Conservation (phyloP, 2,113 vertebrate genomes). For the Piaya cayana region DNA sequence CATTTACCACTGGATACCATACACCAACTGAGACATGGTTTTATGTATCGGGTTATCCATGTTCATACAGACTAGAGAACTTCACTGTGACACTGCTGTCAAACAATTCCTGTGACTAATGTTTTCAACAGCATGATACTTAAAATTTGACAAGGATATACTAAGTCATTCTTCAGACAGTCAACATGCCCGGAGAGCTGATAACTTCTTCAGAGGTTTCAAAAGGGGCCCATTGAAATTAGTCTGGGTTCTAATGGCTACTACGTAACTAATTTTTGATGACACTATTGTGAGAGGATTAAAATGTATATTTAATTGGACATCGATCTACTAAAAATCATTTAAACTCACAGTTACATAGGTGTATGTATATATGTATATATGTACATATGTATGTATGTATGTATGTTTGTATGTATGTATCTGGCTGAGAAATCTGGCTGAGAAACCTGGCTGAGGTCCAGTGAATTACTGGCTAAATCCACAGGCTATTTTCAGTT, state of each 20-base stretch:
- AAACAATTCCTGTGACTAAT: slow-evolving; percentile 73
- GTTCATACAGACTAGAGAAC: slow-evolving; percentile 47
- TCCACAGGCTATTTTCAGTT: slow-evolving; percentile 49
- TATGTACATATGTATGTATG: too few species aligned
- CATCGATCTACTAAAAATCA: slow-evolving; percentile 38
- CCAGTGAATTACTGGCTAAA: slow-evolving; percentile 18
- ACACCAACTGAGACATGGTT: slow-evolving; percentile 4
- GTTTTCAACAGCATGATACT: slow-evolving; percentile 77
- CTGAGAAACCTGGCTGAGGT: slow-evolving; percentile 29
- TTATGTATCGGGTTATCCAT: slow-evolving; percentile 60
- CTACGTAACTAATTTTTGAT: slow-evolving; percentile 46
- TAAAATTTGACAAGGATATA: slow-evolving; percentile 79
- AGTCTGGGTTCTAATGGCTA: not conserved
- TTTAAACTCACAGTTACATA: not conserved
- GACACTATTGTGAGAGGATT: slow-evolving; percentile 14
- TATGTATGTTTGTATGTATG: not conserved
- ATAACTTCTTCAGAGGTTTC: slow-evolving; percentile 71
- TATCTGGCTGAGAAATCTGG: not conserved
- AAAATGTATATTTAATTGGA: slow-evolving; percentile 61
- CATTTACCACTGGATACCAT: slow-evolving; percentile 42
- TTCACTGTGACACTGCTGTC: slow-evolving; percentile 57
- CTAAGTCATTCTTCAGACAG: slow-evolving; percentile 72
- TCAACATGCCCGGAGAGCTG: slow-evolving; percentile 63
- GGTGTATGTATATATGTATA: not conserved
- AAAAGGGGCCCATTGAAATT: slow-evolving; percentile 41